These are phyloP conservation scores for Myathropa florea DNA, from an alignment of 2,888 invertebrate species.

Conservation along the genomic window DNA sequence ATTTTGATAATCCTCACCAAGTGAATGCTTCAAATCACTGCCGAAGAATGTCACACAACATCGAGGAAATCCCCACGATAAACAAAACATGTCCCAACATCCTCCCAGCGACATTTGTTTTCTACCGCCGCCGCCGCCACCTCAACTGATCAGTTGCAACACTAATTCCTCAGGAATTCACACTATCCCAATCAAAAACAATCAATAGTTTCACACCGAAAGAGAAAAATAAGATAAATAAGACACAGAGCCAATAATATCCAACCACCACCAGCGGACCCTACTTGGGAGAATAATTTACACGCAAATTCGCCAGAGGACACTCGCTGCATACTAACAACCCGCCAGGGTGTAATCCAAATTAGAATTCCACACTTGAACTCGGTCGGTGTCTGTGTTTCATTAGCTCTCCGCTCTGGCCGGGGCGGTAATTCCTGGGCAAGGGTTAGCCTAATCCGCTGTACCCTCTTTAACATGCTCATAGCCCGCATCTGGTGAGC, in stretches of 20 bases:
- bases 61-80: not conserved
- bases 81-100: not conserved
- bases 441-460: not conserved
- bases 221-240: not conserved
- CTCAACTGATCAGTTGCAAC: not conserved
- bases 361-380: slow-evolving; percentile 49
- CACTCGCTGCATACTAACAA: slow-evolving; percentile 54
- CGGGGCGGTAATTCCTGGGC: slow-evolving; percentile 2
- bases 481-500: slow-evolving; percentile 44
- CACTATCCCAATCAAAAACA: slow-evolving; percentile 4
- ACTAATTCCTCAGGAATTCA: slow-evolving; percentile 15
- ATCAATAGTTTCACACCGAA: slow-evolving; percentile 39
- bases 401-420: slow-evolving; percentile 14
- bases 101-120: not conserved
- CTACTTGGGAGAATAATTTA: slow-evolving; percentile 44
- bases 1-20: not conserved
- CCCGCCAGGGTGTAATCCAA: slow-evolving; percentile 23
- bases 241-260: not conserved
- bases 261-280: not conserved
- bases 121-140: too few relatives aligned
- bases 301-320: slow-evolving; percentile 44
- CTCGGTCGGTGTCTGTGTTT: slow-evolving; percentile 28
- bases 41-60: not conserved
- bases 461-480: not conserved
- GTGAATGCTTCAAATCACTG: not conserved